Evolutionary conservation across 2,888 invertebrate genomes (phyloP), one percentile per base, ranked within the genome.

Genomic region (Eledona agricola): DNA sequence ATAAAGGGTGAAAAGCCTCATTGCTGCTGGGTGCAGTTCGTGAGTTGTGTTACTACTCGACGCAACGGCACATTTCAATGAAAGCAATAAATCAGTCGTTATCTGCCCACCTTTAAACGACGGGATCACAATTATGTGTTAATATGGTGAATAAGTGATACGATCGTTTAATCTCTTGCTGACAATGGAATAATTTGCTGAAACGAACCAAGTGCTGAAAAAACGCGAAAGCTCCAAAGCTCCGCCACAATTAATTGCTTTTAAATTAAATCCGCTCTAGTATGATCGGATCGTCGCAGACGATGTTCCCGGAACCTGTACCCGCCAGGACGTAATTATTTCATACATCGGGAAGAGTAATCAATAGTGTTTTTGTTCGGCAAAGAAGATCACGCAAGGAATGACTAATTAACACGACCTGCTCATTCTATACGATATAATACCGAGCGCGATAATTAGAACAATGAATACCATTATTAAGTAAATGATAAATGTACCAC

Each of bases 41-140:
- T 25, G 38, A 38, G 25, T 25, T 6, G 38, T 38, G 25, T 38
- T 38, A 38, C 23, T 38, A 26, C 23, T 23, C 19, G 23, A 28
- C 26, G 28, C 16, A 40, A 40, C 25, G 15, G 15, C 31, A 40
- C 40, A 31, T 42, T 53, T 53, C 47, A 53, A 53, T 46, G 47
- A 40, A 53, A 31, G 34, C 53, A 29, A 53, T 53, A 53, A 47
- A 53, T 53, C 47, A 42, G 53, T 15, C 42, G 40, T 40, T 47
- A 53, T 53, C 47, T 47, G 28, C 53, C 38, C 42, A 47, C 40
- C 17, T 53, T 47, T 47, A 38, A 38, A 23, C 42, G 42, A 32
- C 50, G 25, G 29, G 40, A 50, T 50, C 62, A 63, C 61, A 64
- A 64, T 66, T 65, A 66, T 55, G 61, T 65, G 63, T 66, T 65